These are phyloP conservation scores for Musca domestica DNA, from an alignment of 1,140 invertebrate genomes.

Conservation along the genomic window DNA sequence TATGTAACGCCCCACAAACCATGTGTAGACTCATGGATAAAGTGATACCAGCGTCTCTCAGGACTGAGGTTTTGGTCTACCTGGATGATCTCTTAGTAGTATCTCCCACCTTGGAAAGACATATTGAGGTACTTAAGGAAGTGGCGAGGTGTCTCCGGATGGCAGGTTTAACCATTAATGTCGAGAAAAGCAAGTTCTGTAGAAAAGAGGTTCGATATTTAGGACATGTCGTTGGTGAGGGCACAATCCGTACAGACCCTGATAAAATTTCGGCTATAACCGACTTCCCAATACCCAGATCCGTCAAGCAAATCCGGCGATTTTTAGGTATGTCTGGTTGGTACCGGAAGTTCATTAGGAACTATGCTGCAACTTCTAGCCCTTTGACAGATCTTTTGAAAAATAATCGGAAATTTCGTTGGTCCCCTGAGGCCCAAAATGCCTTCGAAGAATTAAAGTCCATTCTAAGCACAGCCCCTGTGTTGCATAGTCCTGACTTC, in stretches of 20 bases:
- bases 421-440: slow-evolving; percentile 33
- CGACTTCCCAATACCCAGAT: slow-evolving; percentile 6
- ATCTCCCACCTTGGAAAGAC: too few species aligned
- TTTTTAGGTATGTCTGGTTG: slow-evolving; percentile 22
- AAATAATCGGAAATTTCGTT: slow-evolving; percentile 42
- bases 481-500: too few species aligned
- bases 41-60: slow-evolving; percentile 11
- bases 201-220: slow-evolving; percentile 32
- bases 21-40: too few species aligned
- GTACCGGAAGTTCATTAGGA: slow-evolving; percentile 10
- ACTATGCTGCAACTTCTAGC: slow-evolving; percentile 32
- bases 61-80: too few species aligned
- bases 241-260: slow-evolving; percentile 34
- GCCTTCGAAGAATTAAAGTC: slow-evolving; percentile 28
- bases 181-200: slow-evolving; percentile 49
- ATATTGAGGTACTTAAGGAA: slow-evolving; percentile 12
- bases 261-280: slow-evolving; percentile 19
- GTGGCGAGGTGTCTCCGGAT: not conserved
- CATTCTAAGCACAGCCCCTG: not conserved
- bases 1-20: too few species aligned
- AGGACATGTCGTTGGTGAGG: slow-evolving; percentile 19
- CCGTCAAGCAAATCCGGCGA: slow-evolving; percentile 13
- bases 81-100: too few species aligned
- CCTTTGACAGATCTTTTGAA: slow-evolving; percentile 45
- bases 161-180: slow-evolving; percentile 19